These are phyloP conservation scores for Crotalus tigris DNA, from an alignment of 2,113 vertebrate genomes.

Conservation along the genomic window DNA sequence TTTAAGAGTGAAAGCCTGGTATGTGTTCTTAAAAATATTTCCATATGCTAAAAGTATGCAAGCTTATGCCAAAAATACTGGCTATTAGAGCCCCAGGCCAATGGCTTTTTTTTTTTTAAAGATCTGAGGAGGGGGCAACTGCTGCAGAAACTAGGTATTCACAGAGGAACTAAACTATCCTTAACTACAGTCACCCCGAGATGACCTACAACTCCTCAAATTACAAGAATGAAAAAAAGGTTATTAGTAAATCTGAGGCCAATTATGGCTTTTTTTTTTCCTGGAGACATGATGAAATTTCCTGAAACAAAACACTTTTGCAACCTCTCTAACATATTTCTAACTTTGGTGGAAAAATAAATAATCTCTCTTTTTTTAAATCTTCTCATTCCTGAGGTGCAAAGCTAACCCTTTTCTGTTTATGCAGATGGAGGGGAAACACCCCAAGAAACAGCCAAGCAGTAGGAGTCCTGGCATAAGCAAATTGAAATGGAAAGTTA, in stretches of 20 bases:
- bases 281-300: constrained; percentile 82
- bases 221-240: constrained; percentile 68
- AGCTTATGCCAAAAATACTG: constrained; percentile 72
- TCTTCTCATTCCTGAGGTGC: constrained; percentile 77
- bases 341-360: constrained; percentile 77
- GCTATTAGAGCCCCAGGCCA: constrained; percentile 63
- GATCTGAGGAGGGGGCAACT: constrained; percentile 15
- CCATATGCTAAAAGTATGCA: constrained; percentile 80
- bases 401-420: constrained; percentile 74
- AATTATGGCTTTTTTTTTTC: constrained; percentile 65
- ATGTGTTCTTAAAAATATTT: constrained; percentile 77
- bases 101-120: constrained; percentile 49
- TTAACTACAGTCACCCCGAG: constrained; percentile 68
- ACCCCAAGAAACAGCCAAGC: constrained; percentile 73
- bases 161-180: constrained; percentile 75
- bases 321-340: constrained; percentile 74
- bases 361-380: constrained; percentile 67
- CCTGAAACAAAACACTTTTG: constrained; percentile 77
- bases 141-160: constrained; percentile 74
- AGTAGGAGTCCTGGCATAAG: constrained; percentile 69
- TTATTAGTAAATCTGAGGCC: constrained; percentile 71
- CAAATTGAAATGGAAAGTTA: constrained; percentile 53
- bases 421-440: constrained; percentile 80
- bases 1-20: constrained; percentile 61
- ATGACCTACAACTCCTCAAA: constrained; percentile 72